Percentiles rank a stretch among this genome's conserved stretches.
These are phyloP conservation scores for Iphiclides podalirius DNA, from an alignment of 2,888 invertebrate genomes.

Conservation along the genomic window DNA sequence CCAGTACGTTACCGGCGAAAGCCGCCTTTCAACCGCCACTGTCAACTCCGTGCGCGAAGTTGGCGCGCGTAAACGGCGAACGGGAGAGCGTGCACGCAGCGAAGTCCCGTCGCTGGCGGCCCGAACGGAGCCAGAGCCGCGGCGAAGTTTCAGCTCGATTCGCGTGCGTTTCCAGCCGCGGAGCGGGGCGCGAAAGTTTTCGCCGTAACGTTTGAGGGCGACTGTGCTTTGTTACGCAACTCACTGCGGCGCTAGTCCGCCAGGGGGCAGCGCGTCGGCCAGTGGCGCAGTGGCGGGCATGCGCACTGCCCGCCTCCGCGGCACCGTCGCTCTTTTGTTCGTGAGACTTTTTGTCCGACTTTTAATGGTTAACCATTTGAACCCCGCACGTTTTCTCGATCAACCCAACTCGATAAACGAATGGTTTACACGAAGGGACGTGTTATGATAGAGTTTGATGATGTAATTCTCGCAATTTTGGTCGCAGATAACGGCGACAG, in stretches of 20 bases:
- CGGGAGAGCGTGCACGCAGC: slow-evolving; percentile 28
- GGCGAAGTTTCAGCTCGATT: slow-evolving; percentile 69
- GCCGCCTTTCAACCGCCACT: slow-evolving; percentile 41
- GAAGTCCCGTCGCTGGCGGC: slow-evolving; percentile 35
- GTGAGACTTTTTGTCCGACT: slow-evolving; percentile 29
- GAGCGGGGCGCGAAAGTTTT: slow-evolving; percentile 67
- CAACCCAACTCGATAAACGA: neutral
- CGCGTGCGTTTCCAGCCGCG: slow-evolving; percentile 61
- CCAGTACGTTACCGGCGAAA: slow-evolving; percentile 56
- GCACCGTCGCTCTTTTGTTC: slow-evolving; percentile 31
- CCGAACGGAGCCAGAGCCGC: slow-evolving; percentile 48
- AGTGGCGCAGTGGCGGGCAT: slow-evolving; percentile 79
- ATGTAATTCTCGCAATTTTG: neutral
- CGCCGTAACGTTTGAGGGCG: slow-evolving; percentile 65
- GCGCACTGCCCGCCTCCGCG: slow-evolving; percentile 51
- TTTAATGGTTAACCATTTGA: slow-evolving; percentile 10
- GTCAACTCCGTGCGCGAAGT: slow-evolving; percentile 43
- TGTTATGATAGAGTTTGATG: neutral
- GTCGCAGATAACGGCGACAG: neutral
- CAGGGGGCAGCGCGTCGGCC: slow-evolving; percentile 72
- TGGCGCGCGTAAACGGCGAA: too few relatives aligned
- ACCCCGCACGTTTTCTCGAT: too few relatives aligned
- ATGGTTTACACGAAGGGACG: too few relatives aligned
- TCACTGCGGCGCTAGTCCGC: slow-evolving; percentile 72
- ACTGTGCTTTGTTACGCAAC: slow-evolving; percentile 78